phyloP scores from a whole-genome alignment of 2,113 vertebrate genomes.

The Arvicanthis niloticus region DNA sequence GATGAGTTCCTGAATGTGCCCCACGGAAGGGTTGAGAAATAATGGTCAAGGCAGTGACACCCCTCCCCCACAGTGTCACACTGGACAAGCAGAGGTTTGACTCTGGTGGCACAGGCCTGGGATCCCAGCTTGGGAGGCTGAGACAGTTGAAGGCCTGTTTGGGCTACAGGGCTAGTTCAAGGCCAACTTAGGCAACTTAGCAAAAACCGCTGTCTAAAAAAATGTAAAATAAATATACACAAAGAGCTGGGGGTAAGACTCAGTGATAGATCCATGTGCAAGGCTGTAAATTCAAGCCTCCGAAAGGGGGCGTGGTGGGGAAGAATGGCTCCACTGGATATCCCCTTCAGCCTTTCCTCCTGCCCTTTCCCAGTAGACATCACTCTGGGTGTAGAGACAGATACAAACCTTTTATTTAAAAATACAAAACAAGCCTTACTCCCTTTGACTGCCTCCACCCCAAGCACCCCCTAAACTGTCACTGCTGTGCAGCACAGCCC shows the following conservation, averaged over 20 bases:
- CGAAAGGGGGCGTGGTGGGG: background rate
- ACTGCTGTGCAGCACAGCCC: background rate
- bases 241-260: background rate
- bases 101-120: background rate
- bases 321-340: background rate
- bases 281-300: background rate
- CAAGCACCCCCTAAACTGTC: background rate
- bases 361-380: background rate
- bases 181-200: background rate
- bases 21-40: background rate
- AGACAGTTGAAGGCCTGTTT: background rate
- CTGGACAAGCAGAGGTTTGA: background rate
- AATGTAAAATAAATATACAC: background rate
- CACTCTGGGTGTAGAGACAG: slow-evolving; percentile 24
- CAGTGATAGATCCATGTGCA: background rate
- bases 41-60: background rate
- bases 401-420: slow-evolving; percentile 79
- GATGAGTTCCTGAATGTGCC: background rate
- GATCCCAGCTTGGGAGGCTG: background rate
- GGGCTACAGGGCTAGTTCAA: background rate
- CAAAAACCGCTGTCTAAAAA: background rate
- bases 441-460: background rate
- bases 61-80: no score
- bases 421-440: slow-evolving; percentile 48
- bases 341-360: background rate